A percentile compares a stretch with the other conserved stretches of the same genome.
Evolutionary conservation across 2,797 vertebrate species (phyloP).

Genomic region (Sparus aurata): DNA sequence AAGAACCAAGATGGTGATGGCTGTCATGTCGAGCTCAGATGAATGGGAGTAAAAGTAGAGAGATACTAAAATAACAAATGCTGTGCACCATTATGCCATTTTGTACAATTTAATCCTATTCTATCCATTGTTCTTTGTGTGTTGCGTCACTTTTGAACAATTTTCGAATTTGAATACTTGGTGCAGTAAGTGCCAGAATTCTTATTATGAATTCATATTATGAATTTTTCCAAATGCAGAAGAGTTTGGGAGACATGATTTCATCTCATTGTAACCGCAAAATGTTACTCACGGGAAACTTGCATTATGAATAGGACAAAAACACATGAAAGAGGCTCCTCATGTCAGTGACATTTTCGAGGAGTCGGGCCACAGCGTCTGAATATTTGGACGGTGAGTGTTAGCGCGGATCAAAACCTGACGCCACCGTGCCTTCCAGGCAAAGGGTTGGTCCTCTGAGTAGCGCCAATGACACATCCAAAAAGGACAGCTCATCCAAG

Average conservation of each 20-base stretch:
- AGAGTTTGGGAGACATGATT: not conserved
- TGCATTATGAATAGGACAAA: constrained; percentile 11
- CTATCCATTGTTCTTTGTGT: not conserved
- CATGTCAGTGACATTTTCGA: constrained; percentile 14
- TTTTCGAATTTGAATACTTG: not conserved
- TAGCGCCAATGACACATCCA: constrained; percentile 54
- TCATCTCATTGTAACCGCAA: not conserved
- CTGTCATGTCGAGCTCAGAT: too few relatives aligned
- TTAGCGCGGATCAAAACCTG: constrained; percentile 46
- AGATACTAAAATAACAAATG: not conserved
- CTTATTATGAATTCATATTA: not conserved
- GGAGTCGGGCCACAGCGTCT: constrained; percentile 25
- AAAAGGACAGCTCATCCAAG: constrained; percentile 60
- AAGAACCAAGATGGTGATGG: too few relatives aligned
- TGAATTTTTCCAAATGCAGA: not conserved
- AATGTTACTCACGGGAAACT: not conserved
- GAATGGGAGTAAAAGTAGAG: too few relatives aligned
- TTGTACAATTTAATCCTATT: not conserved
- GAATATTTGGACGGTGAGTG: constrained; percentile 56
- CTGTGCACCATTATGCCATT: not conserved
- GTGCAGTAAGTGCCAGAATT: not conserved
- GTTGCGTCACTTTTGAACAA: not conserved
- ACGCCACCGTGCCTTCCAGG: constrained; percentile 51
- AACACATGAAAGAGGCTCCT: constrained; percentile 20
- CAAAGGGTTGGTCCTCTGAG: constrained; percentile 40